These are phyloP conservation scores for Acrossocheilus fasciatus DNA, from an alignment of 2,797 vertebrate species.

Conservation along the genomic window DNA sequence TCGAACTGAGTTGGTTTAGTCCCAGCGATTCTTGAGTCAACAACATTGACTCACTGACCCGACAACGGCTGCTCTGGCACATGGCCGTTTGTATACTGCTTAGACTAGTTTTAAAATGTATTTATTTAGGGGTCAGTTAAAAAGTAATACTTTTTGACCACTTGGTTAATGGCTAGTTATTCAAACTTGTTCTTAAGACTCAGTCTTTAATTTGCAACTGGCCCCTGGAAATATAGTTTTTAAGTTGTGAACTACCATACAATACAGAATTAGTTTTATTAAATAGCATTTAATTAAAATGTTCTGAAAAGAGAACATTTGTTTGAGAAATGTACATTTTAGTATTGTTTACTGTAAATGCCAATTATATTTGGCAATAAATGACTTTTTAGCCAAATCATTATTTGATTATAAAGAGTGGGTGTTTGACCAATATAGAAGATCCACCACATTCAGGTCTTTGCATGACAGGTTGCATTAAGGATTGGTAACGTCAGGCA, in stretches of 20 bases:
- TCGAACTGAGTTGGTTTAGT: no score
- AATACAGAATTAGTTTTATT: not conserved
- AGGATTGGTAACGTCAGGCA: not conserved
- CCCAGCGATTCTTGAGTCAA: not conserved
- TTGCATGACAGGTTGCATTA: no score
- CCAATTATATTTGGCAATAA: not conserved
- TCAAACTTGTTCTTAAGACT: no score
- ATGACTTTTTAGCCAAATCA: not conserved
- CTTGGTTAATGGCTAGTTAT: no score
- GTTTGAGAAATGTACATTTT: not conserved
- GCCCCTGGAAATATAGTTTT: no score
- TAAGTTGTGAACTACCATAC: not conserved
- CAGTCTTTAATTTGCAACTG: no score
- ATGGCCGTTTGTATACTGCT: not conserved
- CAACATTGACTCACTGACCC: not conserved
- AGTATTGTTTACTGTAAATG: not conserved
- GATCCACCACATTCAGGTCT: no score
- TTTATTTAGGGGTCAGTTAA: no score
- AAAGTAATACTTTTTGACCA: no score
- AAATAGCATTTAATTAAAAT: not conserved
- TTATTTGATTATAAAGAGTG: not conserved
- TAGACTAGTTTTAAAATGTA: no score
- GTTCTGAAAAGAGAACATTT: not conserved
- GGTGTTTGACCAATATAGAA: not conserved
- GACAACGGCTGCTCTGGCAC: not conserved